Evolutionary conservation across 2,113 vertebrate genomes (phyloP), one percentile per base, ranked within the genome.

Genomic region (Nibea coibor): DNA sequence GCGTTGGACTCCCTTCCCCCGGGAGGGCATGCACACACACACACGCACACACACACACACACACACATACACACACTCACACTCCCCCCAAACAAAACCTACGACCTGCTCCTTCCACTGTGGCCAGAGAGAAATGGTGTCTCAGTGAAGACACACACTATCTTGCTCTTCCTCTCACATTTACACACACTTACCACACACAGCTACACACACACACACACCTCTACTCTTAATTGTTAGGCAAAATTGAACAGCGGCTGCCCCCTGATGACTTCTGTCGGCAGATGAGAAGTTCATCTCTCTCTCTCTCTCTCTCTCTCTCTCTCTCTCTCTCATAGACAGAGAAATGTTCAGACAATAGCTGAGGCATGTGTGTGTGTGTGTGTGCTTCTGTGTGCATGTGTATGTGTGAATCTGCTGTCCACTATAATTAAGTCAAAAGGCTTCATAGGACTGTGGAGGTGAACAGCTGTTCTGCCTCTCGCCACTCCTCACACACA

Each of bases 1-100:
- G 98, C 95, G 97, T 97, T 95, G 96, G 97, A 96, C 97, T 96
- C 93, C 96, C 95, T 95, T 97, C 96, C 97, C 97, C 82, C 95
- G 93, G 94, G 97, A 97, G 97, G 96, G 95, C 93, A 92, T 95
- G 95, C 96, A 94, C 95, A 3, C 59, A 15, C 47, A 12, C 70
- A 42, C 65, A 39, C 35, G 42, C 75, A 72, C 66, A 50, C 61
- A 57, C 61, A 42, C 67, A 67, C 43, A 16, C 64, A 51, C 63
- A 69, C 42, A 69, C 28, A 57, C 51, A 62, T 73, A 53, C 26
- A 26, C 24, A 26, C 24, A 26, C 24, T 26, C 24, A 26, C 24
- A 26, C 24, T 26, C n/a, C 4, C 96, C 96, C 96, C 96, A 93
- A 97, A 97, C 97, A 97, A 97, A 97, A 97, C 97, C 95, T 39